Base-by-base conservation (phyloP, 1,140 invertebrate genomes). In the Charaxes varanes region DNA sequence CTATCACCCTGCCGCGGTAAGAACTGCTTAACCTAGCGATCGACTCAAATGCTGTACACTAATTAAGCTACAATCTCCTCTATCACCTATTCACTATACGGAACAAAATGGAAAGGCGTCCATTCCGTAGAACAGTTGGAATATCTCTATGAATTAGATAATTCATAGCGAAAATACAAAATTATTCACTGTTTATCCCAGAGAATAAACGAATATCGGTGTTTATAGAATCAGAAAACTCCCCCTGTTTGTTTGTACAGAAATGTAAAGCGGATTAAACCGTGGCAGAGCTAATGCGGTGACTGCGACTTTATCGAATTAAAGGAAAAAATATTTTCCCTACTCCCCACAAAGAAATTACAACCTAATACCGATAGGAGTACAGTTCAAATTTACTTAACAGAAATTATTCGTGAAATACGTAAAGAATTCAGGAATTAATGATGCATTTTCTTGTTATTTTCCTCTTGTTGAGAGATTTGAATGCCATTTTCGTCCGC, bases 211-310 rank as follows among this genome's bases (percentile, higher is more conserved):
- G 30, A 45, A 45, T 38, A 45, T 37, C 21, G 28, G 14, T 36
- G 18, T 15, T 47, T 26, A 17, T 17, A 26, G 41, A 47, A 4
- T 19, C 23, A 15, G 27, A 38, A 41, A 48, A 27, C 32, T 28
- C 22, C 34, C 27, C 50, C 37, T 64, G 54, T 70, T 66, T 72
- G 60, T 62, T 61, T 62, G 48, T 52, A 56, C 52, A 54, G 53
- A 63, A 64, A 58, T 62, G 57, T 50, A 65, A 73, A 77, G 54
- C 52, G 56, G 72, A 69, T 70, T 77, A 44, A 51, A 42, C 40
- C 34, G 30, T 43, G 57, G 34, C 30, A 62, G 63, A 58, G 60
- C 54, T 73, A 73, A 73, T 73, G 56, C 57, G 32, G 45, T 48
- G 53, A 50, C 47, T 41, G 44, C 51, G 51, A 22, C 41, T 56